Conservation (phyloP, 2,113 vertebrate genomes). For the Lampris megalopsis region DNA sequence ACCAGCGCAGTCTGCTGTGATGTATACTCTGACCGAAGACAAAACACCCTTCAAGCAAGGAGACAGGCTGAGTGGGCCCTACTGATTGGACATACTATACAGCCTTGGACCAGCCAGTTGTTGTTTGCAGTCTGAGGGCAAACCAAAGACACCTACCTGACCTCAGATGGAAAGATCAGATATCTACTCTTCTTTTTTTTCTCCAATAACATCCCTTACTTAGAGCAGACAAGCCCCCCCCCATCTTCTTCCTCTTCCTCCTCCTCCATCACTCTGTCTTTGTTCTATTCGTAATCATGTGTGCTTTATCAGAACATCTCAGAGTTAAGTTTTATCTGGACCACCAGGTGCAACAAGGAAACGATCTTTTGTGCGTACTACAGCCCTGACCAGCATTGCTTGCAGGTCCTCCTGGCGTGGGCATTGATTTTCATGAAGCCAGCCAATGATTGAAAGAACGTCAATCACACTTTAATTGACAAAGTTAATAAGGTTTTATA, state of each 20-base stretch:
- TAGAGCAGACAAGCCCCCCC: conserved; percentile 27
- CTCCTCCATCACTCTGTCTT: conserved; percentile 37
- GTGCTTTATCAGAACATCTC: conserved; percentile 78
- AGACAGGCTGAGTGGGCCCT: conserved; percentile 48
- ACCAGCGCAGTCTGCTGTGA: conserved; percentile 42
- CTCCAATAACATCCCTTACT: conserved; percentile 27
- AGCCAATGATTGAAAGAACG: conserved; percentile 84
- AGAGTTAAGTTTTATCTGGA: conserved; percentile 78
- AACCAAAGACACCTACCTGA: conserved; percentile 61
- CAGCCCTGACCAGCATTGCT: conserved; percentile 51
- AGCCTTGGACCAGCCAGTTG: conserved; percentile 50
- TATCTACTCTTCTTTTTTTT: conserved; percentile 42
- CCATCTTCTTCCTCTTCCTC: conserved; percentile 19
- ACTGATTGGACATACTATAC: conserved; percentile 72
- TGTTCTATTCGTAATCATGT: conserved; percentile 64
- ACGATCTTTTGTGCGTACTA: conserved; percentile 54
- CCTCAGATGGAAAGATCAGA: conserved; percentile 58
- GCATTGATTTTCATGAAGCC: conserved; percentile 78
- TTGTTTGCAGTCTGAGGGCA: conserved; percentile 68
- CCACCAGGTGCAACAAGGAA: conserved; percentile 74
- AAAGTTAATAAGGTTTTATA: conserved; percentile 88
- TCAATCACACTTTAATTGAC: conserved; percentile 88
- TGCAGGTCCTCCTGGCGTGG: conserved; percentile 40
- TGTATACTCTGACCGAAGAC: conserved; percentile 52
- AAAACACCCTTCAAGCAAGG: conserved; percentile 61